Evolutionary conservation across 1,140 invertebrate genomes (phyloP), one percentile per base, ranked within the genome.

Genomic region (Cotesia glomerata): DNA sequence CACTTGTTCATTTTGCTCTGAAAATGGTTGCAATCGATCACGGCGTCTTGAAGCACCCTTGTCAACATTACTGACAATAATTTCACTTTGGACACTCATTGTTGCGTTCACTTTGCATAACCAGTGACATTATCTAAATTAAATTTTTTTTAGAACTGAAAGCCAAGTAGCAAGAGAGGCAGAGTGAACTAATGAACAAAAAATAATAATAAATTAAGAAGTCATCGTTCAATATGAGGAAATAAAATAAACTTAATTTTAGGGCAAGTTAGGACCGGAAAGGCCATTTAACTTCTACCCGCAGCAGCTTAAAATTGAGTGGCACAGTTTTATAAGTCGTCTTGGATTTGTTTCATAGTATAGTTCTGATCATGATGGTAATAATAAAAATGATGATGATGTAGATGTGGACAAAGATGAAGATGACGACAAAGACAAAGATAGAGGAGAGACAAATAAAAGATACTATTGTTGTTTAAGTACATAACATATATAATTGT

Each of bases 11-110:
- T 84, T 84, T 68, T 85, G 84, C 73, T 59, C 77, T 1, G 69
- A 77, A 8, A 75, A 85, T 64, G 80, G 74, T 59, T 85, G 84
- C 72, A 85, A 85, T 67, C 73, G 71, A 64, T 74, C 76, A 52
- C 64, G 52, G 4, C 36, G n/a, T 13, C 49, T 5, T 45, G 64
- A 26, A 51, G n/a, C 36, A 54, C 59, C 62, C 14, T 39, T 39
- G 45, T 39, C n/a, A 9, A 54, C 51, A 54, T 51, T 59, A 56
- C 39, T 61, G 13, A 34, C 36, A 52, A 67, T 67, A 67, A 34
- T 67, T 49, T 67, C 13, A 67, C 26, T 34, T 8, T 18, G 18
- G 52, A 54, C 65, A 67, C 49, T 67, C 26, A 67, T 67, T 36
- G 16, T 45, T 49, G 18, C 49, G 3, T 54, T 36, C 16, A 65